Base-by-base conservation (phyloP, 2,888 invertebrate genomes). In the Romanomermis culicivorax region DNA sequence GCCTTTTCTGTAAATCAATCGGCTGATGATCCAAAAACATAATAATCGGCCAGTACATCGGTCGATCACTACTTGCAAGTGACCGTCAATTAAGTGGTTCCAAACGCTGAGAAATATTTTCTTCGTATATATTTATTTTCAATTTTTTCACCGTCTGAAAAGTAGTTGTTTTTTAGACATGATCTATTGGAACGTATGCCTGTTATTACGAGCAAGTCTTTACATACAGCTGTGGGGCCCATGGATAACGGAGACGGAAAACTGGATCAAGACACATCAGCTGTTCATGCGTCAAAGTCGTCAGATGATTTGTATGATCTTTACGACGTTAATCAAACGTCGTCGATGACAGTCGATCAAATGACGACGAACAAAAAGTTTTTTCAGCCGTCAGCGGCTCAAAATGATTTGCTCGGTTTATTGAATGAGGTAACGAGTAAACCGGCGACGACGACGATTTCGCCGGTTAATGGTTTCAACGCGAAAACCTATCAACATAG, bases 121-220 rank as follows among this genome's bases (percentile, higher is more conserved):
- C n/a, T n/a, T n/a, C n/a, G n/a, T n/a, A n/a, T n/a, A n/a, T n/a
- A n/a, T n/a, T n/a, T n/a, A n/a, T n/a, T n/a, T n/a, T n/a, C n/a
- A n/a, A n/a, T n/a, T n/a, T n/a, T n/a, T n/a, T n/a, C n/a, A n/a
- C n/a, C n/a, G n/a, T n/a, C n/a, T n/a, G n/a, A n/a, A n/a, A n/a
- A n/a, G n/a, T n/a, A n/a, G n/a, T n/a, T n/a, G n/a, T n/a, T 42
- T 57, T 61, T 30, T 52, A 74, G 75, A 62, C 63, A 83, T 27
- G 87, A 89, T 47, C 74, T 97, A 53, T 74, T 97, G 63, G 97
- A 97, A 72, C 80, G 89, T 66, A 97, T 97, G 95, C 97, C 97
- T 53, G 83, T 93, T 7, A 84, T 95, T 80, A 83, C 85, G 70
- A 68, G 64, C 56, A 68, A 68, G 55, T 63, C 64, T 4, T 58